Evolutionary conservation across 2,888 invertebrate species (phyloP).

Genomic region (Pelosia muscerda): DNA sequence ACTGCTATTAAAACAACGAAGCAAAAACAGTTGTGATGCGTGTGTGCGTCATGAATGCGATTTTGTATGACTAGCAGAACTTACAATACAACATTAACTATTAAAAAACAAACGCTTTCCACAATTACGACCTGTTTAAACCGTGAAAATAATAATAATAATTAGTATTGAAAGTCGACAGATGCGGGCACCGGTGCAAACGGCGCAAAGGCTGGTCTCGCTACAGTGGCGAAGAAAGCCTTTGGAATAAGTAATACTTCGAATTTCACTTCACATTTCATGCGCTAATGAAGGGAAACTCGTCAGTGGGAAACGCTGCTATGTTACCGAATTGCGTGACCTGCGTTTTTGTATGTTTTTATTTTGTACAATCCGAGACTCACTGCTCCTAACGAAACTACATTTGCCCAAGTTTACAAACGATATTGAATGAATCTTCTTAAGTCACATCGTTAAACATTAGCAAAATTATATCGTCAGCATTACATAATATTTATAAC

Average conservation of each 20-base stretch:
- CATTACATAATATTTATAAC: too few relatives aligned
- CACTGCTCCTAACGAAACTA: neutral
- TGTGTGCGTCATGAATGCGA: neutral
- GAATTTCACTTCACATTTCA: slow-evolving; percentile 26
- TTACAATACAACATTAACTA: neutral
- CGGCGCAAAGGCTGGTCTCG: slow-evolving; percentile 7
- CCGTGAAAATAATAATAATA: slow-evolving; percentile 38
- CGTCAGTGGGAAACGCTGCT: neutral
- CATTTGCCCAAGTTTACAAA: neutral
- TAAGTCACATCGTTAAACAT: too few relatives aligned
- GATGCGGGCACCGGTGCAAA: slow-evolving; percentile 9
- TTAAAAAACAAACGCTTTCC: slow-evolving; percentile 5
- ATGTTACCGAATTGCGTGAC: slow-evolving; percentile 9
- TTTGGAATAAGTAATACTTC: slow-evolving; percentile 7
- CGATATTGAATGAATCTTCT: too few relatives aligned
- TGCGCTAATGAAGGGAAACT: slow-evolving; percentile 27
- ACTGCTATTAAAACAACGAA: neutral
- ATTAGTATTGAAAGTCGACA: slow-evolving; percentile 48
- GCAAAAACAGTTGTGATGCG: neutral
- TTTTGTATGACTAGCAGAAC: neutral
- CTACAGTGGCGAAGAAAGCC: slow-evolving; percentile 17
- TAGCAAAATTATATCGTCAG: too few relatives aligned
- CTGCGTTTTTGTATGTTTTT: neutral
- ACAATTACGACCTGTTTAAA: slow-evolving; percentile 8
- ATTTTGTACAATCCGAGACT: neutral